Evolutionary conservation across 2,888 invertebrate species (phyloP).

Genomic region (Pandemis cinnamomeana): DNA sequence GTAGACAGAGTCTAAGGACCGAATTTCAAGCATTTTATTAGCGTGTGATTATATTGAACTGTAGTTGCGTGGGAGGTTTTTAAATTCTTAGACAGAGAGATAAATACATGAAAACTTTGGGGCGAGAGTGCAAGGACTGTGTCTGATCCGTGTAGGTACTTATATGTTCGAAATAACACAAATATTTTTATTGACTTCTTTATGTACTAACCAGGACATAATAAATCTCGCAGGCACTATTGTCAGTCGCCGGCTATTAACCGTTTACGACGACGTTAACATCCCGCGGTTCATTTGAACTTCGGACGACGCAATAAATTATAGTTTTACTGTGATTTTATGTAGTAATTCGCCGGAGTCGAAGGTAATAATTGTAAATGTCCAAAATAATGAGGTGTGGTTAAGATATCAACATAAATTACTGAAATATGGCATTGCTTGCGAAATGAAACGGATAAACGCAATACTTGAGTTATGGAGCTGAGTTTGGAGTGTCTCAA

Average conservation of each 20-base stretch:
- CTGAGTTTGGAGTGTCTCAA: no score
- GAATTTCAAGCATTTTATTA: no score
- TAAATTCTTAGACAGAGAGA: no score
- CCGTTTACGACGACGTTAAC: slow-evolving; percentile 47
- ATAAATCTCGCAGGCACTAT: slow-evolving; percentile 24
- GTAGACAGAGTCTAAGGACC: no score
- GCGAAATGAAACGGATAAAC: not conserved
- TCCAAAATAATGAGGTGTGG: not conserved
- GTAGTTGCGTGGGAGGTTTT: no score
- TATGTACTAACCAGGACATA: slow-evolving; percentile 25
- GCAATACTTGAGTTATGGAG: no score
- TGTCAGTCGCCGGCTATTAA: slow-evolving; percentile 41
- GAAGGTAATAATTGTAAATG: slow-evolving; percentile 26
- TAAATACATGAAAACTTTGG: no score
- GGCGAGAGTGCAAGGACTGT: no score
- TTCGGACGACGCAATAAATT: slow-evolving; percentile 46
- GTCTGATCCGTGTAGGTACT: no score
- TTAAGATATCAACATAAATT: slow-evolving; percentile 11
- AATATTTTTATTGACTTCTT: not conserved
- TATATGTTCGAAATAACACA: not conserved
- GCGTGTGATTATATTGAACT: no score
- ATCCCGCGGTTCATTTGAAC: slow-evolving; percentile 47
- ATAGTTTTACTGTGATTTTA: slow-evolving; percentile 48
- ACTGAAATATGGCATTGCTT: not conserved
- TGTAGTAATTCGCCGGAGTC: slow-evolving; percentile 49